Conservation (phyloP, 1,140 invertebrate genomes). For the Drosophila gunungcola region DNA sequence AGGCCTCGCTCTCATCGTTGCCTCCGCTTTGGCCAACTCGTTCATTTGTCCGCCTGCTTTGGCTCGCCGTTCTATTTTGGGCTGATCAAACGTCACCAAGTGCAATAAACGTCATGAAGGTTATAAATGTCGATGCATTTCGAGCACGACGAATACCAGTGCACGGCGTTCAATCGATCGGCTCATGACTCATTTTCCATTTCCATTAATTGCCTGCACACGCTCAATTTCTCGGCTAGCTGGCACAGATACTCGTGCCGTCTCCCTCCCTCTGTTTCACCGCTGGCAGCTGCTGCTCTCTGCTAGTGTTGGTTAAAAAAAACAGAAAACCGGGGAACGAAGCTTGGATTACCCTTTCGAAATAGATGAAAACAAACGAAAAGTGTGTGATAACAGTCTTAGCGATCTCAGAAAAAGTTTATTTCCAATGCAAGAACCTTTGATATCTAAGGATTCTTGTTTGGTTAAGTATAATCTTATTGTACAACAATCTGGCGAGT, state of each 20-base stretch:
- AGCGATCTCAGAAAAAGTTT: not conserved
- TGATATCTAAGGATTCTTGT: not conserved
- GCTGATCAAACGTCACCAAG: constrained; percentile 49
- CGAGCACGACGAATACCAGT: constrained; percentile 13
- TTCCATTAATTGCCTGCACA: constrained; percentile 49
- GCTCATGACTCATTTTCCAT: constrained; percentile 37
- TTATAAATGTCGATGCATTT: constrained; percentile 37
- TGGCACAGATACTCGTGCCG: constrained; percentile 37
- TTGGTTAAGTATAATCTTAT: not conserved
- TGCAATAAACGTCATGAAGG: constrained; percentile 53
- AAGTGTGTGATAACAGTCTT: too few species aligned
- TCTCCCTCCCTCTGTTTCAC: constrained; percentile 23
- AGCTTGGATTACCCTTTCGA: constrained; percentile 7
- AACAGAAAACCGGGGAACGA: constrained; percentile 18
- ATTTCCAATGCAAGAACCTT: not conserved
- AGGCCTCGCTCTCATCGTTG: constrained; percentile 34
- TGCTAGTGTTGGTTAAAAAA: constrained; percentile 5
- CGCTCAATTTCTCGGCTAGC: constrained; percentile 35
- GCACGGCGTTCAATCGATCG: constrained; percentile 35
- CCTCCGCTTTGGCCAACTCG: constrained; percentile 21
- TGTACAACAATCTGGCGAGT: not conserved
- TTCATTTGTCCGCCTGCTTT: constrained; percentile 31
- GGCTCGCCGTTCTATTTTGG: constrained; percentile 41
- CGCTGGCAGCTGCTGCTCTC: constrained; percentile 31
- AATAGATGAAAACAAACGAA: too few species aligned